Percentiles rank a stretch among this genome's conserved stretches.
These are phyloP conservation scores for Schizopygopsis malacanthus DNA, from an alignment of 2,797 vertebrate species.

Conservation along the genomic window DNA sequence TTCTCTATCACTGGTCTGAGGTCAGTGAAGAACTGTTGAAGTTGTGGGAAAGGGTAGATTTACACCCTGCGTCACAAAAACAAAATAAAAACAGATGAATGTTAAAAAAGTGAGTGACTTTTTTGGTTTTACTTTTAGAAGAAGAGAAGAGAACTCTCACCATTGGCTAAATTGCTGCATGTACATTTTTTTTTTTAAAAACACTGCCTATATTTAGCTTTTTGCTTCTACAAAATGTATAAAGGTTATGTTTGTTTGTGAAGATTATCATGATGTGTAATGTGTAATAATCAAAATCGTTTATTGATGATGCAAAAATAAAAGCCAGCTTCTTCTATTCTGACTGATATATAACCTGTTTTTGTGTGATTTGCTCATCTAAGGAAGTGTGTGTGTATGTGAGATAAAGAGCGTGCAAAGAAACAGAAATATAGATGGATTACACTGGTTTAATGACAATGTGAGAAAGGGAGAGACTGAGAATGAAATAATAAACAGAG, in stretches of 20 bases:
- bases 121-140: background rate
- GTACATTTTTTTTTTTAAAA: background rate
- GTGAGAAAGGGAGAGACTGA: background rate
- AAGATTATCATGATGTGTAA: too few species aligned
- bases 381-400: background rate
- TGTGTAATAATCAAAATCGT: background rate
- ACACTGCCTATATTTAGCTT: background rate
- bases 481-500: background rate
- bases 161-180: background rate
- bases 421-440: background rate
- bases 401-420: background rate
- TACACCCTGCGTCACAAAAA: conserved; percentile 27
- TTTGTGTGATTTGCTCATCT: background rate
- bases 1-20: conserved; percentile 62
- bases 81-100: conserved; percentile 36
- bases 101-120: conserved; percentile 47
- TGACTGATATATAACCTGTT: background rate
- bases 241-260: background rate
- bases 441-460: background rate
- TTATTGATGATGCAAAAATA: background rate
- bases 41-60: conserved; percentile 68
- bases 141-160: background rate
- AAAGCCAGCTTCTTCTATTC: background rate
- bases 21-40: conserved; percentile 72
- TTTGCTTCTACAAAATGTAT: background rate